Conservation (phyloP, 1,140 invertebrate species). For the Anastatus disparis region DNA sequence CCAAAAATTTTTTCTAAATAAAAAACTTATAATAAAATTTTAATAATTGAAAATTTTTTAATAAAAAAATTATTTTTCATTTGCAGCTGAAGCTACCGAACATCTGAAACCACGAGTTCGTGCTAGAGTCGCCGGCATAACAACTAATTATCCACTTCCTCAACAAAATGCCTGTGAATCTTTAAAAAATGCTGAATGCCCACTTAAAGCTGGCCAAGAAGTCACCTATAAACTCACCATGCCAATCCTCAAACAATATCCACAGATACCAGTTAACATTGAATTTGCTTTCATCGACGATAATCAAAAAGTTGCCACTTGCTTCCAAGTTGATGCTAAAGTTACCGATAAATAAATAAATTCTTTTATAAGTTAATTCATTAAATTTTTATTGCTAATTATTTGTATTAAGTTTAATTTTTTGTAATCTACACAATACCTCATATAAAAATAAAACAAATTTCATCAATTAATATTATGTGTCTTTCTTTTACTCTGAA, state of each 20-base stretch:
- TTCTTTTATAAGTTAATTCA: no score
- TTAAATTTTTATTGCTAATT: no score
- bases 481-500: no score
- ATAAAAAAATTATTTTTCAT: no score
- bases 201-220: conserved; percentile 46
- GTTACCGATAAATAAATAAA: no score
- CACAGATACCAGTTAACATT: conserved; percentile 38
- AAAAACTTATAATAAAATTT: no score
- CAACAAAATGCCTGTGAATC: conserved; percentile 49
- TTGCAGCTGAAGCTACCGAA: conserved; percentile 41
- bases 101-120: conserved; percentile 42
- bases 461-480: no score
- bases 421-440: no score
- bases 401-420: no score
- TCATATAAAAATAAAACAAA: no score
- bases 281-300: conserved; percentile 43
- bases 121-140: conserved; percentile 5
- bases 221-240: conserved; percentile 50
- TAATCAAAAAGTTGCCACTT: conserved; percentile 22
- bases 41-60: no score
- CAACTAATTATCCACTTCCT: conserved; percentile 38
- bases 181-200: conserved; percentile 47
- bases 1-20: no score
- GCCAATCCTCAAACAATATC: conserved; percentile 46
- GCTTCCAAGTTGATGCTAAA: conserved; percentile 43